A percentile compares a stretch with the other conserved stretches of the same genome.
phyloP scores from a whole-genome alignment of 2,113 vertebrate species.

The Clarias magur region DNA sequence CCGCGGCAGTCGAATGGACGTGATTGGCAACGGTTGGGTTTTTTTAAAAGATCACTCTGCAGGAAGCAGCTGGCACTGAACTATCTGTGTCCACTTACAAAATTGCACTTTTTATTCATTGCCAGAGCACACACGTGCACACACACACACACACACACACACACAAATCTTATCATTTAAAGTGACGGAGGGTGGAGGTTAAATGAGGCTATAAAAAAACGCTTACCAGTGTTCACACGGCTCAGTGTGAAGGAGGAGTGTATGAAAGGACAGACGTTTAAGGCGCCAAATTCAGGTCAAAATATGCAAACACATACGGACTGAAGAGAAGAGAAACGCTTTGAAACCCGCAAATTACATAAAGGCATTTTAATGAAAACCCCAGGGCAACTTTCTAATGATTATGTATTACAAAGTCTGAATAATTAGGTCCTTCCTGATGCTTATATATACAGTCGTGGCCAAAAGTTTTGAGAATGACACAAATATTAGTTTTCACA shows the following conservation, averaged over 20 bases:
- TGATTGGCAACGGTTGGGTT: constrained; percentile 8
- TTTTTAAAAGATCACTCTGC: not conserved
- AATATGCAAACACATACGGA: not conserved
- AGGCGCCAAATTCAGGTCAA: not conserved
- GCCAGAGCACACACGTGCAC: not conserved
- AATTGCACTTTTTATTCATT: not conserved
- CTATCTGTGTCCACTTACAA: not conserved
- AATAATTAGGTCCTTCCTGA: not conserved
- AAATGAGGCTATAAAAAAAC: constrained; percentile 1
- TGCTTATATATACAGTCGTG: not conserved
- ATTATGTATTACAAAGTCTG: not conserved
- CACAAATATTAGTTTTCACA: too few species aligned
- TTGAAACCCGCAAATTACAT: too few species aligned
- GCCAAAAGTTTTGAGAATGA: too few species aligned
- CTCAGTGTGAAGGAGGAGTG: not conserved
- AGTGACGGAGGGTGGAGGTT: not conserved
- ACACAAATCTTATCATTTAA: not conserved
- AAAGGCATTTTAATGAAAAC: not conserved
- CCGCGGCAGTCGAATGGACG: not conserved
- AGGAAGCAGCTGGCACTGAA: not conserved
- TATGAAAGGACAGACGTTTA: not conserved
- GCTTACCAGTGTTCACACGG: not conserved
- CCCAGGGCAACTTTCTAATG: not conserved
- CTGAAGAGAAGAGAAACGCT: not conserved
- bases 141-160: not conserved